Evolutionary conservation across 2,113 vertebrate species (phyloP).

Genomic region (Bujurquina vittata): DNA sequence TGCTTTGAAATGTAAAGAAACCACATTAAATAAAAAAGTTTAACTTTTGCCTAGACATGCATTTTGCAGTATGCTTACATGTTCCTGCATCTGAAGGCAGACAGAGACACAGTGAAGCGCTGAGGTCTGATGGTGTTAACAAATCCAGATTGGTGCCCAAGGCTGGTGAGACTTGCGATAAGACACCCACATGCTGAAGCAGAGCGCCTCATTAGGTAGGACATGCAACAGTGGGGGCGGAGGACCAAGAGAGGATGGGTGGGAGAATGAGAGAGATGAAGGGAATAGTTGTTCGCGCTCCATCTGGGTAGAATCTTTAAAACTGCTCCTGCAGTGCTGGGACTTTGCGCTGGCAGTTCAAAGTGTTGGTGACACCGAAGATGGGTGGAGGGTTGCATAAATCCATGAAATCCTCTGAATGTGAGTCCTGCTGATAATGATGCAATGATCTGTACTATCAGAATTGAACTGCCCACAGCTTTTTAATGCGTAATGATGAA

Average conservation of each 20-base stretch:
- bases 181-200: slow-evolving; percentile 65
- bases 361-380: background rate
- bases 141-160: slow-evolving; percentile 41
- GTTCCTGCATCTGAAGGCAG: slow-evolving; percentile 1
- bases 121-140: slow-evolving; percentile 32
- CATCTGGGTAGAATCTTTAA: slow-evolving; percentile 51
- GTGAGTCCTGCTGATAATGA: slow-evolving; percentile 1
- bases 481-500: slow-evolving; percentile 2
- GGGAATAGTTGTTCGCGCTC: slow-evolving; percentile 26
- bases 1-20: background rate
- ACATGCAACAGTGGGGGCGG: slow-evolving; percentile 26
- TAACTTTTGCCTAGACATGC: background rate
- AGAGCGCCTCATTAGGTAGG: slow-evolving; percentile 64
- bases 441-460: slow-evolving; percentile 2
- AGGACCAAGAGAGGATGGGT: slow-evolving; percentile 29
- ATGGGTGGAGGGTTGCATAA: background rate
- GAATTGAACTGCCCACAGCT: slow-evolving; percentile 13
- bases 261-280: slow-evolving; percentile 49
- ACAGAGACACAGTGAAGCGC: background rate
- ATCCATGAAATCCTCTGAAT: background rate
- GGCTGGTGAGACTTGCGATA: slow-evolving; percentile 29
- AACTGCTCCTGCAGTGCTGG: background rate
- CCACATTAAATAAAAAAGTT: background rate
- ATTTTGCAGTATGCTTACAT: background rate
- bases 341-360: slow-evolving; percentile 9